Evolutionary conservation across 2,113 vertebrate genomes (phyloP).

Genomic region (Corydoras maculifer): DNA sequence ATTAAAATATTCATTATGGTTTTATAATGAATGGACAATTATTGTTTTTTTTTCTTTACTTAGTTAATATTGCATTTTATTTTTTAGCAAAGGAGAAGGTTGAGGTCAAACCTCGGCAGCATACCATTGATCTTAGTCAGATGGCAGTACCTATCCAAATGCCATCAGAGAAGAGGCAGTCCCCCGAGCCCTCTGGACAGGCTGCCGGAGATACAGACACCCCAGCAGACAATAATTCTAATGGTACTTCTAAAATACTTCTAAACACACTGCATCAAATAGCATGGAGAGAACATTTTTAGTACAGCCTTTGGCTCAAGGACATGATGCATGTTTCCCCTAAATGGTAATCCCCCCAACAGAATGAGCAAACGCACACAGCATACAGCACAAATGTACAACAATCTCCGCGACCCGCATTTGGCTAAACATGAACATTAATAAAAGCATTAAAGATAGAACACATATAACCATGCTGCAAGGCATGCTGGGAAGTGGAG

Average conservation of each 20-base stretch:
- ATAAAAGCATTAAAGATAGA: too few relatives aligned
- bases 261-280: neutral
- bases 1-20: neutral
- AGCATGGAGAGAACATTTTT: too few relatives aligned
- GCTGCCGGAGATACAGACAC: conserved; percentile 67
- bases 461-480: too few relatives aligned
- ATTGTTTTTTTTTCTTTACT: too few relatives aligned
- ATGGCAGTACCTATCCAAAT: conserved; percentile 95
- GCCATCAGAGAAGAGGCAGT: conserved; percentile 83
- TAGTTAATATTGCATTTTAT: neutral
- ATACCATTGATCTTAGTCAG: conserved; percentile 94
- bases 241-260: conserved; percentile 60
- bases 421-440: too few relatives aligned
- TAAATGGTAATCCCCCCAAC: too few relatives aligned
- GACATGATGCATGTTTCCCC: too few relatives aligned
- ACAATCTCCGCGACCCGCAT: too few relatives aligned
- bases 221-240: conserved; percentile 69
- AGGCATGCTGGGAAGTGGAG: too few relatives aligned
- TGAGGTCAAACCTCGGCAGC: conserved; percentile 82
- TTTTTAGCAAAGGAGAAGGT: conserved; percentile 81
- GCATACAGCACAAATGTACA: too few relatives aligned
- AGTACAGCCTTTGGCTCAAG: too few relatives aligned
- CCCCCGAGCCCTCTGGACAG: conserved; percentile 74
- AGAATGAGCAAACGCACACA: too few relatives aligned
- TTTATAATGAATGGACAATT: neutral